Conservation (phyloP, 2,113 vertebrate species). For the Dissostichus mawsoni region DNA sequence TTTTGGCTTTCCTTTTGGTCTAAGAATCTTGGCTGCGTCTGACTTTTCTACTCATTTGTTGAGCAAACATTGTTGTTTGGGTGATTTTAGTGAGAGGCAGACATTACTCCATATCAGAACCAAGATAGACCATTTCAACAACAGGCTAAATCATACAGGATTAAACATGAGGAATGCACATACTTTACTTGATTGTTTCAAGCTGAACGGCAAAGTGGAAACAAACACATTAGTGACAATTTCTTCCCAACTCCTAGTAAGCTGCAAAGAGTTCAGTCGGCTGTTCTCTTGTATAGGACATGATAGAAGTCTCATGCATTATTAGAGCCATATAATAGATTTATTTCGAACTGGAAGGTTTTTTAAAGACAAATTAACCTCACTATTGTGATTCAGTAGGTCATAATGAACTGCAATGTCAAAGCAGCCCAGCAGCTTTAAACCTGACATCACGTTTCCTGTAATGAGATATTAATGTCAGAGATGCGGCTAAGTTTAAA, state of each 20-base stretch:
- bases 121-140: conserved; percentile 51
- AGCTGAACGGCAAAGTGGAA: neutral
- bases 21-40: conserved; percentile 36
- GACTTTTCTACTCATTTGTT: conserved; percentile 31
- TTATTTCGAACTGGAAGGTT: neutral
- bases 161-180: conserved; percentile 32
- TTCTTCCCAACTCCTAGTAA: neutral
- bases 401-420: neutral
- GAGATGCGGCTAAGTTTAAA: conserved; percentile 46
- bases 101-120: conserved; percentile 46
- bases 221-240: neutral
- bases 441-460: conserved; percentile 35
- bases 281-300: neutral
- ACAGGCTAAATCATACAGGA: conserved; percentile 28
- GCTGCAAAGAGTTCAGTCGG: neutral
- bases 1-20: conserved; percentile 18
- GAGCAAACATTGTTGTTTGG: conserved; percentile 28
- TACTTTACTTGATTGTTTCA: conserved; percentile 52
- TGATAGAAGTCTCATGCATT: no score
- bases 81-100: conserved; percentile 26
- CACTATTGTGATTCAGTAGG: neutral
- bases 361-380: neutral
- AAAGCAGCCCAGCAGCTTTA: no score
- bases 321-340: neutral
- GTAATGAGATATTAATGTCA: conserved; percentile 23